Percentiles rank a stretch among this genome's conserved stretches.
These are phyloP conservation scores for Drosophila ambigua DNA, from an alignment of 1,140 invertebrate species.

Conservation along the genomic window DNA sequence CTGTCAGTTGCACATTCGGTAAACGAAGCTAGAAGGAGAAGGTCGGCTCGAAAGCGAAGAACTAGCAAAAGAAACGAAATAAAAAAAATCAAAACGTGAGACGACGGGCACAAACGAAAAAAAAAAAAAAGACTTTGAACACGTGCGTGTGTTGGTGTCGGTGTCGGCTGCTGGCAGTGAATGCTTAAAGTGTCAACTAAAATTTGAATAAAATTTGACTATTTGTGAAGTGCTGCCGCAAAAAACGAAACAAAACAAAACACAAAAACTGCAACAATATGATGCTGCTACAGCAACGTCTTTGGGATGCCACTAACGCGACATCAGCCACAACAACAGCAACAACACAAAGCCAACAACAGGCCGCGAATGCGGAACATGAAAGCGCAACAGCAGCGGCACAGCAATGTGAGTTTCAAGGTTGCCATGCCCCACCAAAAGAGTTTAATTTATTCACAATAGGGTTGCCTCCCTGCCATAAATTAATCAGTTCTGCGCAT, in stretches of 20 bases:
- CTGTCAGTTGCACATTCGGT: slow-evolving; percentile 67
- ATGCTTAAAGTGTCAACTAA: slow-evolving; percentile 3
- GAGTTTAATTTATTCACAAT: background rate
- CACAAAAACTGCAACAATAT: slow-evolving; percentile 31
- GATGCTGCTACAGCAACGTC: slow-evolving; percentile 72
- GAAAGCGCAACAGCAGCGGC: slow-evolving; percentile 21
- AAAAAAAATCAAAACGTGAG: background rate
- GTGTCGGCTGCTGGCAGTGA: slow-evolving; percentile 19
- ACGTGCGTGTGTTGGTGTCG: slow-evolving; percentile 1
- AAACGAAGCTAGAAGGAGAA: slow-evolving; percentile 54
- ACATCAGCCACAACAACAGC: slow-evolving; percentile 23
- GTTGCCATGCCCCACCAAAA: background rate
- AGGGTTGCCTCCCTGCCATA: too few relatives aligned
- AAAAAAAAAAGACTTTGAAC: too few relatives aligned
- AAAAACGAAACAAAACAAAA: background rate
- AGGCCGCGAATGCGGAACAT: slow-evolving; percentile 10
- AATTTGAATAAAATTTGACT: slow-evolving; percentile 16
- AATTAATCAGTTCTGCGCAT: too few relatives aligned
- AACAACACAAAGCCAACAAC: slow-evolving; percentile 19
- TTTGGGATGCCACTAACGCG: slow-evolving; percentile 50
- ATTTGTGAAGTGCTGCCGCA: background rate
- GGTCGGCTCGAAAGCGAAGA: slow-evolving; percentile 29
- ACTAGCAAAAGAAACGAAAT: slow-evolving; percentile 7
- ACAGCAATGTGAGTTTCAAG: slow-evolving; percentile 48
- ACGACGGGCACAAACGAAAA: too few relatives aligned